Percentiles rank a stretch among this genome's conserved stretches.
These are phyloP conservation scores for Microctenopoma stevenorrisi DNA, from an alignment of 2,797 vertebrate genomes.

Conservation along the genomic window DNA sequence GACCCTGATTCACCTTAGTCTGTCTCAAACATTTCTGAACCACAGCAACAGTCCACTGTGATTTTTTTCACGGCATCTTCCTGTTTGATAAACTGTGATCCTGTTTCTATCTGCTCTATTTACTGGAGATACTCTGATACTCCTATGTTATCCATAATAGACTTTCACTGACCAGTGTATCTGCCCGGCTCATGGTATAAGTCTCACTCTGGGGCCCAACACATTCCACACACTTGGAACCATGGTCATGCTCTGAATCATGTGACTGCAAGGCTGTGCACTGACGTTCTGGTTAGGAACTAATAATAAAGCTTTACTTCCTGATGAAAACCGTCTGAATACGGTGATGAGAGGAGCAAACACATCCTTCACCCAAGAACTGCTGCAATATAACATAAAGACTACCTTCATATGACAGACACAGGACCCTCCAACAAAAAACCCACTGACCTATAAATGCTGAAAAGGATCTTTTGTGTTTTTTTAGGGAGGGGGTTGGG, in stretches of 20 bases:
- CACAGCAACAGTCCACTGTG: not conserved
- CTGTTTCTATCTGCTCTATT: too few species aligned
- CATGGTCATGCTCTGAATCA: not conserved
- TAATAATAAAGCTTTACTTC: too few species aligned
- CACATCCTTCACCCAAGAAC: too few species aligned
- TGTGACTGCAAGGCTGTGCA: not conserved
- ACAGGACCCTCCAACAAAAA: not conserved
- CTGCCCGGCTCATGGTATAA: too few species aligned
- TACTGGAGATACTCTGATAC: not conserved
- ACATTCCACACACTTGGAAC: not conserved
- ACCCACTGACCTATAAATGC: slow-evolving; percentile 24
- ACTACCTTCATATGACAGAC: slow-evolving; percentile 1
- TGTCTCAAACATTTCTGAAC: not conserved
- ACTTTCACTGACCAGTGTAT: too few species aligned
- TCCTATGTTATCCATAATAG: too few species aligned
- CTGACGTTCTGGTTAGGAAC: too few species aligned
- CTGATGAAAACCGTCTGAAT: too few species aligned
- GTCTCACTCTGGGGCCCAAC: too few species aligned
- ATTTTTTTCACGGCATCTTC: not conserved
- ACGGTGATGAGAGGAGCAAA: too few species aligned
- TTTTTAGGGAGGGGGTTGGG: not conserved
- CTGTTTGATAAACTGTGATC: not conserved
- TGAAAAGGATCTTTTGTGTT: slow-evolving; percentile 37
- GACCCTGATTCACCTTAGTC: too few species aligned
- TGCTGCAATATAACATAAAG: not conserved